These are phyloP conservation scores for Drosophila bunnanda DNA, from an alignment of 2,888 invertebrate species.

Conservation along the genomic window DNA sequence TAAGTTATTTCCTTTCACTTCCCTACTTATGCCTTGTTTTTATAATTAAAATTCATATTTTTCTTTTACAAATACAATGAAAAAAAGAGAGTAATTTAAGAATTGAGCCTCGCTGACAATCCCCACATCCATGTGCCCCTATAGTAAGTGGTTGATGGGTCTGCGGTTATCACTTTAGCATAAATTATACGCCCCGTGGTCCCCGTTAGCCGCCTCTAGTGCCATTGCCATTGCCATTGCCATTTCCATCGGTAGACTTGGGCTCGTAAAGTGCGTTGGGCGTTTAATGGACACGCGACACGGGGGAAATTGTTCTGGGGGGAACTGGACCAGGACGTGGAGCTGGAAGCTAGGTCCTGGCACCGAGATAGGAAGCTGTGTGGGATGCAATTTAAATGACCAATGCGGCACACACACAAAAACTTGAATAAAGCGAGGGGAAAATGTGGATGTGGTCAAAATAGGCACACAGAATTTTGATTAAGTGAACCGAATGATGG, in stretches of 20 bases:
- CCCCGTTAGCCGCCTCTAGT: neutral
- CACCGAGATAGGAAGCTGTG: neutral
- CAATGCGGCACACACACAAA: neutral
- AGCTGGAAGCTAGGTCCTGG: neutral
- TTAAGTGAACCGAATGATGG: neutral
- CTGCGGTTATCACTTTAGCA: conserved; percentile 48
- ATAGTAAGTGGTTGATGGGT: conserved; percentile 42
- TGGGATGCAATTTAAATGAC: conserved; percentile 26
- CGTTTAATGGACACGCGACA: conserved; percentile 42
- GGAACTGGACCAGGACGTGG: neutral
- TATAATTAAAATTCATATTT: no score
- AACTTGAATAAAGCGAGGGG: conserved; percentile 13
- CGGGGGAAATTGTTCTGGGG: conserved; percentile 12
- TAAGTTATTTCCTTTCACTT: no score
- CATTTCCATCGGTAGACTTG: conserved; percentile 16
- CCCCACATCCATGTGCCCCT: no score
- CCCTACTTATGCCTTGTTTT: no score
- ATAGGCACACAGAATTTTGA: conserved; percentile 1
- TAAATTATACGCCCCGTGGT: conserved; percentile 39
- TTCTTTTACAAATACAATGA: no score
- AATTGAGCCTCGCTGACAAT: no score
- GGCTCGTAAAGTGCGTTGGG: conserved; percentile 44
- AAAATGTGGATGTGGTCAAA: conserved; percentile 6
- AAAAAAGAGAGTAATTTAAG: no score
- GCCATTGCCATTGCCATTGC: conserved; percentile 6